Percentiles rank a stretch among this genome's conserved stretches.
Conservation (phyloP, 2,888 invertebrate genomes). For the Leptinotarsa tumamoca region DNA sequence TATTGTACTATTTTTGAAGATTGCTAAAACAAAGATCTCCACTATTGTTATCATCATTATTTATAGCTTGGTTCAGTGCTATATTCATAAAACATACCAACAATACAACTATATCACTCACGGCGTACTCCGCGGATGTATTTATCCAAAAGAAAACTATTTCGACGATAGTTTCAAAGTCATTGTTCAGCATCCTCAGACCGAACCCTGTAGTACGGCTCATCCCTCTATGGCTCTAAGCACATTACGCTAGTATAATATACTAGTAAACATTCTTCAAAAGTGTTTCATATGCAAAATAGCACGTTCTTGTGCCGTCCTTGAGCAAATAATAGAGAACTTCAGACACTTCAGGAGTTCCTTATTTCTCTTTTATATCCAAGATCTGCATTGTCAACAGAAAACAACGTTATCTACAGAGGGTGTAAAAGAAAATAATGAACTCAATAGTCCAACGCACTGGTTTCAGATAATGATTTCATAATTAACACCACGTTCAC, state of each 20-base stretch:
- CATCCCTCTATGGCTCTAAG: background rate
- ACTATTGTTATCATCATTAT: no score
- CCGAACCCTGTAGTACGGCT: background rate
- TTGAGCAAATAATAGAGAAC: slow-evolving; percentile 38
- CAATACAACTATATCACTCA: no score
- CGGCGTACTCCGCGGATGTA: no score
- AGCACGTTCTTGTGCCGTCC: slow-evolving; percentile 37
- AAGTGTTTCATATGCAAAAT: slow-evolving; percentile 40
- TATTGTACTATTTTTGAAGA: no score
- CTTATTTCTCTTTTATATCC: slow-evolving; percentile 28
- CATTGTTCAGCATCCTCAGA: background rate
- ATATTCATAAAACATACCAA: no score
- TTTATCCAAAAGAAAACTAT: no score
- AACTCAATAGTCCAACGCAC: slow-evolving; percentile 12
- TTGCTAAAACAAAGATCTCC: no score
- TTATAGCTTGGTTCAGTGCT: no score
- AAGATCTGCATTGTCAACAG: slow-evolving; percentile 27
- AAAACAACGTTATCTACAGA: slow-evolving; percentile 11
- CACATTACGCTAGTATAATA: slow-evolving; percentile 23
- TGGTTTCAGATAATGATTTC: slow-evolving; percentile 15
- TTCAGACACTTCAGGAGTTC: slow-evolving; percentile 30
- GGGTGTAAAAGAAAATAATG: slow-evolving; percentile 23
- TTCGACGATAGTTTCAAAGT: background rate
- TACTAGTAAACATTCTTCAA: slow-evolving; percentile 26
- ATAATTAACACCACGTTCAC: slow-evolving; percentile 17